Evolutionary conservation across 2,888 invertebrate species (phyloP), one percentile per base, ranked within the genome.

Genomic region (Leptinotarsa juncta): DNA sequence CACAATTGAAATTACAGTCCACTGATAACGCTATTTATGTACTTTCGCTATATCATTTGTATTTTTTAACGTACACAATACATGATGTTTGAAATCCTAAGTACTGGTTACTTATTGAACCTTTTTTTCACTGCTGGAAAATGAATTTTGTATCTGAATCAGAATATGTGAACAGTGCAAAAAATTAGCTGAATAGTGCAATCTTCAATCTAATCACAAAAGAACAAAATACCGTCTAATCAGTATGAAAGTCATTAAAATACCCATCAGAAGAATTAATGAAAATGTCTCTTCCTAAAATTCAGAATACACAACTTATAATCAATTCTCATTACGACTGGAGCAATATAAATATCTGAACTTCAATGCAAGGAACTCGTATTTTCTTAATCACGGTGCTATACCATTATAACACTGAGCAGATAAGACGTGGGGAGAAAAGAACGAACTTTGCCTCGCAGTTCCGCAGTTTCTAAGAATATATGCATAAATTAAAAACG

Each of bases 401-500:
- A 48, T 57, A 69, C 69, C 57, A 55, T 42, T 69, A 69, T 77
- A 77, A 75, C 76, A 68, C 67, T 67, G 77, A 72, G 60, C 75
- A 79, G 80, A 78, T 78, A 80, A 80, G 80, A 78, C 71, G 77
- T 73, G 77, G 75, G 77, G 74, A 74, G 79, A 76, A 78, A 72
- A 76, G 79, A 76, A 74, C 76, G 78, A 75, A 71, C 72, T 62
- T 68, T 62, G 69, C 60, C 72, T 72, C 76, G 69, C 77, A 74
- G 73, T 75, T 71, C 79, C 77, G 77, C 76, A 76, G 72, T 77
- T 77, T 78, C 81, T 81, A 83, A 84, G 84, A 85, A 85, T 85
- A 85, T 85, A 85, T 86, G 86, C 86, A 86, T 86, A 86, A 86
- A 86, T 86, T 86, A 86, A 86, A 85, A 85, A 85, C 83, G 84